Evolutionary conservation across 1,140 invertebrate species (phyloP).

Genomic region (Dendroctonus ponderosae): DNA sequence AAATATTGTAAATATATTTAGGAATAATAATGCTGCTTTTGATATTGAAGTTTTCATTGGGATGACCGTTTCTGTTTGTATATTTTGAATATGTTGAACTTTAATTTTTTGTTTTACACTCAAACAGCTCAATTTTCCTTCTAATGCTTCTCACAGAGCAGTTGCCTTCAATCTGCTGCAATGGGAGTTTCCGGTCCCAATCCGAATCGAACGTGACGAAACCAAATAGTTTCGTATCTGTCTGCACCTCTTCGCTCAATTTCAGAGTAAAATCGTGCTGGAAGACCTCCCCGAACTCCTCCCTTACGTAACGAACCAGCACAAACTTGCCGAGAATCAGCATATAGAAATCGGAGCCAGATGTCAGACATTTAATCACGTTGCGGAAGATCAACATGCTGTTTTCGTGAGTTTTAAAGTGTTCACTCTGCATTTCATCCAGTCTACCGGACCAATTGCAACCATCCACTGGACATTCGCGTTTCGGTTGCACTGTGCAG

Average conservation of each 20-base stretch:
- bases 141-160: slow-evolving; percentile 26
- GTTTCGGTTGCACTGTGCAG: slow-evolving; percentile 20
- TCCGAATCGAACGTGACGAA: slow-evolving; percentile 13
- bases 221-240: slow-evolving; percentile 13
- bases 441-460: slow-evolving; percentile 20
- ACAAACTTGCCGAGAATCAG: slow-evolving; percentile 29
- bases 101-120: slow-evolving; percentile 27
- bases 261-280: slow-evolving; percentile 23
- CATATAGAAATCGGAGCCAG: slow-evolving; percentile 17
- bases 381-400: slow-evolving; percentile 28
- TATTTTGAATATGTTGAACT: no score
- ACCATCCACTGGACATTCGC: slow-evolving; percentile 16
- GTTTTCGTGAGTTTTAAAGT: slow-evolving; percentile 27
- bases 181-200: slow-evolving; percentile 18
- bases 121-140: slow-evolving; percentile 26
- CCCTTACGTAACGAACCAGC: slow-evolving; percentile 13
- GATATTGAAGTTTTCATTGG: no score
- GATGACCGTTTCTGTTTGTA: no score
- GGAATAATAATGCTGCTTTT: no score
- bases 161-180: slow-evolving; percentile 26
- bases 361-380: slow-evolving; percentile 15
- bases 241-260: slow-evolving; percentile 10
- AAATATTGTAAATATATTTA: no score
- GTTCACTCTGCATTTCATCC: slow-evolving; percentile 14
- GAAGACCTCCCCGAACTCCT: slow-evolving; percentile 28